Conservation (phyloP, 2,113 vertebrate species). For the Lanius collurio region DNA sequence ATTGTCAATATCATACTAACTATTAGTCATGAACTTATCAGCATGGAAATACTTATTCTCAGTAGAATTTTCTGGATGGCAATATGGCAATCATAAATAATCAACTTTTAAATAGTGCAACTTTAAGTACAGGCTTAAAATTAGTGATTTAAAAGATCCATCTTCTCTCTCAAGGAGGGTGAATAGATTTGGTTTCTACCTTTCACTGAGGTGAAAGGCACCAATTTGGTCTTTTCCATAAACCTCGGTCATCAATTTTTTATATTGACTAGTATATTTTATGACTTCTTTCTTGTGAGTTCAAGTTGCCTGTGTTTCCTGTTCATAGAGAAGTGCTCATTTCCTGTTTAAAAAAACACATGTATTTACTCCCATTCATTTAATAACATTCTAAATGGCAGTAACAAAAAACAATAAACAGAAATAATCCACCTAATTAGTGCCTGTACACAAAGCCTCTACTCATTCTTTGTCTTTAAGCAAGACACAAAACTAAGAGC, state of each 20-base stretch:
- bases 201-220: background rate
- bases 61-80: background rate
- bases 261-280: background rate
- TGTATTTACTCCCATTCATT: background rate
- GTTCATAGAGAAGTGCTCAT: background rate
- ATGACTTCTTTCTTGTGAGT: background rate
- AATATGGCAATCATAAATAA: background rate
- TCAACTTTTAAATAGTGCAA: background rate
- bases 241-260: background rate
- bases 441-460: background rate
- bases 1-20: background rate
- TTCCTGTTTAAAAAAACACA: slow-evolving; percentile 3
- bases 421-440: background rate
- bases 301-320: background rate
- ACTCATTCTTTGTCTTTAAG: background rate
- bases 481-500: background rate
- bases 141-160: background rate
- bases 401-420: background rate
- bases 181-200: background rate
- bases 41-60: background rate
- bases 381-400: background rate
- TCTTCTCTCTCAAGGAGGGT: background rate
- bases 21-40: background rate
- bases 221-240: background rate
- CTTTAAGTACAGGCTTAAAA: background rate